Evolutionary conservation across 1,140 invertebrate species (phyloP).

Genomic region (Papilio glaucus): DNA sequence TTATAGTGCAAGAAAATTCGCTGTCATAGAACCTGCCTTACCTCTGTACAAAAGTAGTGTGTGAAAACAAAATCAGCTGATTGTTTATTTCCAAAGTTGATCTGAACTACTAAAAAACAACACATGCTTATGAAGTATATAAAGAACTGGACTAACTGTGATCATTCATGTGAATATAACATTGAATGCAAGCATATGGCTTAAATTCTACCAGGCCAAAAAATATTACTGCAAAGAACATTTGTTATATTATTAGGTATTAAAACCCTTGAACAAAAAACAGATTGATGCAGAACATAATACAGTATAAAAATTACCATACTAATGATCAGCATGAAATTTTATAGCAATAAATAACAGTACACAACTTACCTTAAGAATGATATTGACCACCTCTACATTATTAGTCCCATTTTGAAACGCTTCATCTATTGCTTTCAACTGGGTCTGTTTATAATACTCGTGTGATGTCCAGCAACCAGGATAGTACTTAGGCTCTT

Average conservation of each 20-base stretch:
- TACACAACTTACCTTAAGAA: conserved; percentile 78
- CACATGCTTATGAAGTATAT: not conserved
- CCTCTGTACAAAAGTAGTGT: not conserved
- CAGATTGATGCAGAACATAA: no score
- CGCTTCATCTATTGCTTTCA: conserved; percentile 76
- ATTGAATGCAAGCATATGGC: no score
- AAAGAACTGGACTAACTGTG: no score
- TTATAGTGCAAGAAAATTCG: no score
- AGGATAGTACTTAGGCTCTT: conserved; percentile 83
- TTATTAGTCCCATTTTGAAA: conserved; percentile 64
- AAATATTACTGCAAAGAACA: no score
- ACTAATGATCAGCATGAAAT: no score
- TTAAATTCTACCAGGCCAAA: no score
- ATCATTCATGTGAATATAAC: no score
- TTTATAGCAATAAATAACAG: no score
- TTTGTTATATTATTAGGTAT: no score
- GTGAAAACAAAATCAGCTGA: not conserved
- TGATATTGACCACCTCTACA: conserved; percentile 78
- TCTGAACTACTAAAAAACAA: not conserved
- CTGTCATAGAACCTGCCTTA: no score
- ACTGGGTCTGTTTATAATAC: conserved; percentile 78
- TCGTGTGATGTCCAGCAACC: conserved; percentile 83
- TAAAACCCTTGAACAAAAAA: conserved; percentile 32
- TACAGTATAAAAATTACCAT: no score
- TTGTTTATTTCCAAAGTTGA: not conserved